A percentile compares a stretch with the other conserved stretches of the same genome.
Evolutionary conservation across 2,113 vertebrate species (phyloP).

Genomic region (Osmerus mordax): DNA sequence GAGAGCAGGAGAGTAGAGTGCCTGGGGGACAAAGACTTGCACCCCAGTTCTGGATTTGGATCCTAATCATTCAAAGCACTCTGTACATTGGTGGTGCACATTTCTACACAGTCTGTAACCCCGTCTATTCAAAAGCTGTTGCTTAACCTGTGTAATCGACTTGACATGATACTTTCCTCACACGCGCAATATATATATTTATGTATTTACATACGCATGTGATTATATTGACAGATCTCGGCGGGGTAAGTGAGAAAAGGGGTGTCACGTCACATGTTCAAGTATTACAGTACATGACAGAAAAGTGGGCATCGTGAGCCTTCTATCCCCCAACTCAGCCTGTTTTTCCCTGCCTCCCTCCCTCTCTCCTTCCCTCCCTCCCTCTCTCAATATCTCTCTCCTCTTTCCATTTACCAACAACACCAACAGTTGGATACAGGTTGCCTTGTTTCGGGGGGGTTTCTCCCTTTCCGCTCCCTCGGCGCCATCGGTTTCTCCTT

Average conservation of each 20-base stretch:
- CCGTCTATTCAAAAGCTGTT: too few relatives aligned
- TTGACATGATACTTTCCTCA: neutral
- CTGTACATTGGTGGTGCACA: too few relatives aligned
- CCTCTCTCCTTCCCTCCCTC: constrained; percentile 40
- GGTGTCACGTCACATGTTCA: too few relatives aligned
- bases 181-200: neutral
- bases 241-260: too few relatives aligned
- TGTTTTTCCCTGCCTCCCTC: constrained; percentile 46
- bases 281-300: too few relatives aligned
- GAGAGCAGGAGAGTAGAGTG: neutral
- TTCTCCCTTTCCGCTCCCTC: too few relatives aligned
- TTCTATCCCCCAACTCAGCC: too few relatives aligned
- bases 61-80: neutral
- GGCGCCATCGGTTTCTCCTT: neutral
- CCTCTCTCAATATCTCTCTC: constrained; percentile 37
- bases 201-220: neutral
- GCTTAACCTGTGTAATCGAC: neutral
- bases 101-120: too few relatives aligned
- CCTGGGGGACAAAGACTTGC: neutral
- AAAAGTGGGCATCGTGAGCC: too few relatives aligned
- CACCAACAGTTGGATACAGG: too few relatives aligned
- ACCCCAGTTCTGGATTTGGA: neutral
- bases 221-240: too few relatives aligned
- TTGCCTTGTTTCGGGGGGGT: too few relatives aligned
- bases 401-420: constrained; percentile 5